Conservation (phyloP, 2,113 vertebrate species). For the Cololabis saira region DNA sequence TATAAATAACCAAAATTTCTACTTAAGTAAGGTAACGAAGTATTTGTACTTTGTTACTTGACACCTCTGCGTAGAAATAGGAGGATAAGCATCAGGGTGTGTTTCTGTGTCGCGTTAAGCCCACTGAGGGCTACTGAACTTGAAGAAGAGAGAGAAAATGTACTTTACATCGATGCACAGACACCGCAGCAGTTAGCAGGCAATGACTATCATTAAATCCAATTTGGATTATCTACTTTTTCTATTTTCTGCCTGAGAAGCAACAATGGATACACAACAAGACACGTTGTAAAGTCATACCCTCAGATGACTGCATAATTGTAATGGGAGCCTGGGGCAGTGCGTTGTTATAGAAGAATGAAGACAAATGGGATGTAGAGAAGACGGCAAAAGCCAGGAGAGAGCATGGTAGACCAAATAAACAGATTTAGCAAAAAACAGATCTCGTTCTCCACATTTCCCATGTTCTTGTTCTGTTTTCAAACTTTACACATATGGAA, state of each 20-base stretch:
- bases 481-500: not conserved
- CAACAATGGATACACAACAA: constrained; percentile 33
- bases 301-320: constrained; percentile 65
- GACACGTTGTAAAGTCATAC: constrained; percentile 49
- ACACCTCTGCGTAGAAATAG: constrained; percentile 24
- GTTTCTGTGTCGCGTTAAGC: constrained; percentile 13
- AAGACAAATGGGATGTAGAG: constrained; percentile 58
- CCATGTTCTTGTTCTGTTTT: not conserved
- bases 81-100: constrained; percentile 17
- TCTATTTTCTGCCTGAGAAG: constrained; percentile 53
- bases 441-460: not conserved
- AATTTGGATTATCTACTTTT: constrained; percentile 50
- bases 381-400: constrained; percentile 25
- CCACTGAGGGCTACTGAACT: constrained; percentile 37
- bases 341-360: constrained; percentile 55
- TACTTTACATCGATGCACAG: not conserved
- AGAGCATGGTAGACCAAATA: constrained; percentile 7
- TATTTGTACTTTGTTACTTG: no score
- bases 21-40: no score
- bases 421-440: constrained; percentile 23
- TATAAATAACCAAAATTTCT: no score
- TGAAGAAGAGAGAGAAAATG: constrained; percentile 22
- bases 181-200: constrained; percentile 13
- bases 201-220: constrained; percentile 50
- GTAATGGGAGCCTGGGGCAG: constrained; percentile 59